phyloP scores from a whole-genome alignment of 2,888 invertebrate species.

The Nomada goodeniana region DNA sequence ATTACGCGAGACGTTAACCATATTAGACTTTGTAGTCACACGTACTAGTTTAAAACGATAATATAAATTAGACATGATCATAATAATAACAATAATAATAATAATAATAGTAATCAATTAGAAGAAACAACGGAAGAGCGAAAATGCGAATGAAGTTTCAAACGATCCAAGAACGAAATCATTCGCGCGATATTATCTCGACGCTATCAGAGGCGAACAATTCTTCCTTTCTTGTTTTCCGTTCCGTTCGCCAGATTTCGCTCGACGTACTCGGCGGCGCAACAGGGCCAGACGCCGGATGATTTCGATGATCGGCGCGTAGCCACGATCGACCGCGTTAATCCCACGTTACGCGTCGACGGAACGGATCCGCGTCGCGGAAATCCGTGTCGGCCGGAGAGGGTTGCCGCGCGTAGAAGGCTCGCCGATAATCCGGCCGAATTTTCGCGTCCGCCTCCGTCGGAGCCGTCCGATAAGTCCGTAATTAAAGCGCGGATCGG shows the following conservation, averaged over 20 bases:
- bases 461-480: conserved; percentile 40
- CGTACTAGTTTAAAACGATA: too few relatives aligned
- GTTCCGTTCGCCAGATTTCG: neutral
- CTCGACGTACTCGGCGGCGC: neutral
- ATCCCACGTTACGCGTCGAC: conserved; percentile 20
- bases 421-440: conserved; percentile 1
- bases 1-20: too few relatives aligned
- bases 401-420: neutral
- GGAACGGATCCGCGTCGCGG: conserved; percentile 17
- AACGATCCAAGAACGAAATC: too few relatives aligned
- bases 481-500: conserved; percentile 66
- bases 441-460: conserved; percentile 33
- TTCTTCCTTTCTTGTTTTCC: neutral
- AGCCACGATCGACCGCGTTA: conserved; percentile 3
- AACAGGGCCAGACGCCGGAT: neutral
- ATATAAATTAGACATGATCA: too few relatives aligned
- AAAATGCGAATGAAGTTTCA: too few relatives aligned
- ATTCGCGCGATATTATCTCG: too few relatives aligned
- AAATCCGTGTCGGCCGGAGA: conserved; percentile 13
- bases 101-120: too few relatives aligned
- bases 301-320: conserved; percentile 12
- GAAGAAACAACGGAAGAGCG: too few relatives aligned
- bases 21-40: too few relatives aligned
- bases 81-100: too few relatives aligned
- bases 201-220: too few relatives aligned